Evolutionary conservation across 2,797 vertebrate genomes (phyloP).

Genomic region (Xerus rutilus): DNA sequence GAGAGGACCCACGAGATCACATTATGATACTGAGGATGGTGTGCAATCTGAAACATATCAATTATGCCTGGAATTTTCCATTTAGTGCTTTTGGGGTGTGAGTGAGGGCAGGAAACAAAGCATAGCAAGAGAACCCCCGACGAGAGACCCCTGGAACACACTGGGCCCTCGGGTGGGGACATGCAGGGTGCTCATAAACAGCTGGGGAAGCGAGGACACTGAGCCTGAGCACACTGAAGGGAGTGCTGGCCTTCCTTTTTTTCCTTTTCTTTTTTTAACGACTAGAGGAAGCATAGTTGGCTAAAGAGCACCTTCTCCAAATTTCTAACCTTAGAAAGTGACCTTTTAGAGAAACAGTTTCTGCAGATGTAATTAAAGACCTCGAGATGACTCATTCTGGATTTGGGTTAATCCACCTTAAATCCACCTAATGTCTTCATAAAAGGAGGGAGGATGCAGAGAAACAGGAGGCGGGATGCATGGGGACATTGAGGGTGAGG

Average conservation of each 20-base stretch:
- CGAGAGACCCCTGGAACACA: not conserved
- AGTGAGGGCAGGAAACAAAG: not conserved
- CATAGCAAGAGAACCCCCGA: not conserved
- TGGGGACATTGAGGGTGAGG: not conserved
- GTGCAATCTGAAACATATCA: not conserved
- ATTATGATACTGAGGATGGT: too few species aligned
- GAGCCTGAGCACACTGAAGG: too few species aligned
- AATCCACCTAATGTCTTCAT: not conserved
- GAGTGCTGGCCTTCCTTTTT: not conserved
- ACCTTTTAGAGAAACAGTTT: not conserved
- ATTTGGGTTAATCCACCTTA: not conserved
- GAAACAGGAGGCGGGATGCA: too few species aligned
- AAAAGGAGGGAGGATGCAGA: not conserved
- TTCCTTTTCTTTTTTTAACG: not conserved
- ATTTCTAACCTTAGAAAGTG: not conserved
- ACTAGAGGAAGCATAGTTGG: not conserved
- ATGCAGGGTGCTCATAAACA: fast-evolving
- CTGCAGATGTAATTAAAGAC: not conserved
- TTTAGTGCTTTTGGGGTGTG: not conserved
- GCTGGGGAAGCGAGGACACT: too few species aligned
- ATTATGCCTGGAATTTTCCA: not conserved
- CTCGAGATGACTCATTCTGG: not conserved
- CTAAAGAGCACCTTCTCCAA: not conserved
- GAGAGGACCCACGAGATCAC: not conserved
- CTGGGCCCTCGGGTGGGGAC: not conserved